Evolutionary conservation across 2,113 vertebrate species (phyloP).

Genomic region (Trematocara nigrifrons): DNA sequence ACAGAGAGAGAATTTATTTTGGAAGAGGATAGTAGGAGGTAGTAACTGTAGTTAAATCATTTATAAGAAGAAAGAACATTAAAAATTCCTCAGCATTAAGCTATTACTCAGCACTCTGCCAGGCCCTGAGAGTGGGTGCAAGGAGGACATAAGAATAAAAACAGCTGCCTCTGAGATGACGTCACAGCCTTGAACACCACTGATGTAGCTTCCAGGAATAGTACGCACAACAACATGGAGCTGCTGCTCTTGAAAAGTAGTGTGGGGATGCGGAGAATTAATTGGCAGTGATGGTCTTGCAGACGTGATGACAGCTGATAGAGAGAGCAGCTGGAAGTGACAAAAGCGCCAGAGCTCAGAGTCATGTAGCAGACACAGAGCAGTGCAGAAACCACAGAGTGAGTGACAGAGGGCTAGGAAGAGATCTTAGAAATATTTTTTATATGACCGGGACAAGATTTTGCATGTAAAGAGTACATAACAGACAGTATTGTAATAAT

Average conservation of each 20-base stretch:
- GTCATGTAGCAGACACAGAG: constrained; percentile 5
- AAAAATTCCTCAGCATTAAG: constrained; percentile 5
- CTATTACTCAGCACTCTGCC: constrained; percentile 54
- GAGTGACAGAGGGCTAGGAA: not conserved
- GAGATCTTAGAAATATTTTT: not conserved
- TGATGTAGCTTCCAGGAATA: constrained; percentile 59
- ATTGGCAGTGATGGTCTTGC: constrained; percentile 36
- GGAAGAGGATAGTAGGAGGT: not conserved
- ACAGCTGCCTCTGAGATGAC: constrained; percentile 51
- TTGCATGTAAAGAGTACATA: not conserved
- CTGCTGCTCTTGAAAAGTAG: constrained; percentile 20
- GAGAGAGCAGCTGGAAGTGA: constrained; percentile 58
- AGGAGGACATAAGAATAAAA: constrained; percentile 59
- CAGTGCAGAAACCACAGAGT: not conserved
- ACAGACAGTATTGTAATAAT: not conserved
- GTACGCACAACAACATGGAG: constrained; percentile 19
- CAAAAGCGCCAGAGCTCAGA: constrained; percentile 15
- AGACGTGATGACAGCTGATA: constrained; percentile 64
- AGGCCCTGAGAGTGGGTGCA: constrained; percentile 1
- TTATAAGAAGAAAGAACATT: not conserved
- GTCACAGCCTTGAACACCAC: constrained; percentile 47
- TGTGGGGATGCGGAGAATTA: constrained; percentile 38
- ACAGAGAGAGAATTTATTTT: not conserved
- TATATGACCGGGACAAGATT: not conserved
- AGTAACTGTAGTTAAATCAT: not conserved